Base-by-base conservation (phyloP, 2,888 invertebrate genomes). In the Nomada goodeniana region DNA sequence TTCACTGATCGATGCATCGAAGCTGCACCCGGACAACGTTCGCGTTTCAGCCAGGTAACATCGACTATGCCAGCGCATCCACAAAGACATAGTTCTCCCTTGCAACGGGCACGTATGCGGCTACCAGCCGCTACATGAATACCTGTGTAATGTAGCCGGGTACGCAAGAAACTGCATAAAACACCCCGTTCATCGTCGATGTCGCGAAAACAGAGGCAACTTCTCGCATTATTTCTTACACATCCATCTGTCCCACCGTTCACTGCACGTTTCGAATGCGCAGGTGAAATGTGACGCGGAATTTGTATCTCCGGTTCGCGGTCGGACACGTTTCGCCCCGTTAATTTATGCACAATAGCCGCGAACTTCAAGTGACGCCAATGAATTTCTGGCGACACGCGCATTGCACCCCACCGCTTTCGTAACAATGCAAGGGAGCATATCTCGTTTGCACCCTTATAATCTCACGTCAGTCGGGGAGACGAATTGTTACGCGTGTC, bases 301-400 rank as follows among this genome's bases (percentile, higher is more conserved):
- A 60, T 15, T 13, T 13, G 68, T 52, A 57, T 55, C 63, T 20
- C 44, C 61, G 4, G 67, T 23, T 26, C 10, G 13, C 50, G 52
- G 63, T 44, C n/a, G 23, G 55, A 57, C 44, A 44, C 53, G 42
- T 80, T 80, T 65, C 0, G 36, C 73, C 29, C 57, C 65, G 65
- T 73, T 72, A 80, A 80, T 80, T 80, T 80, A 80, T 80, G 72
- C 80, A 72, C 80, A 63, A 67, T 72, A 72, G 50, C 61, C 80
- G 72, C 50, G 80, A 80, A 80, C 80, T 80, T 72, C 71, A 55
- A 42, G 55, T 68, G 72, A 80, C 80, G 72, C 72, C 80, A 80
- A 80, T 80, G 80, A 80, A 80, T 80, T 71, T 72, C 61, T 29
- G 44, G 61, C 61, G 72, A 61, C 44, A 68, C 67, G 36, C 44